Evolutionary conservation across 2,888 invertebrate genomes (phyloP).

Genomic region (Apomyelois bistriatella): DNA sequence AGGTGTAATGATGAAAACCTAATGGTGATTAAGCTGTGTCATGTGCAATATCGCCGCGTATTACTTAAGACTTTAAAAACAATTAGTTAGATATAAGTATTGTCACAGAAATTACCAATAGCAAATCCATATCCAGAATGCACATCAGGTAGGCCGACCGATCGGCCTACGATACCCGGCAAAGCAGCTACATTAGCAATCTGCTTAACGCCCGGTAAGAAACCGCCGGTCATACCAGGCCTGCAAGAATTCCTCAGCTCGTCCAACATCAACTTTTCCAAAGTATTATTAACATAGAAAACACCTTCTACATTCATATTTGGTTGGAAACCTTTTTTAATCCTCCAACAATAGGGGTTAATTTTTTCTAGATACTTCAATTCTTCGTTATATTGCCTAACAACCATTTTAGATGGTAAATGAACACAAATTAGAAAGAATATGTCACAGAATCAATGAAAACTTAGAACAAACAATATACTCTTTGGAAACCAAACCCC

Average conservation of each 20-base stretch:
- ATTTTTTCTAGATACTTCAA: conserved; percentile 95
- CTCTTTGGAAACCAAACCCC: too few relatives aligned
- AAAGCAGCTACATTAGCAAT: conserved; percentile 99
- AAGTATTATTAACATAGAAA: conserved; percentile 95
- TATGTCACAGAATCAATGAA: too few relatives aligned
- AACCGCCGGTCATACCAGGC: conserved; percentile 95
- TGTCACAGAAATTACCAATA: conserved; percentile 83
- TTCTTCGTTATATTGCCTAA: conserved; percentile 95
- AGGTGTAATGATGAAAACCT: too few relatives aligned
- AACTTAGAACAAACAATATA: too few relatives aligned
- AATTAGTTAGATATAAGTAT: not conserved
- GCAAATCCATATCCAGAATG: conserved; percentile 99
- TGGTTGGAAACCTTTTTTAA: conserved; percentile 99
- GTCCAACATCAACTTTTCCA: conserved; percentile 98
- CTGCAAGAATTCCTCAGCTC: conserved; percentile 95
- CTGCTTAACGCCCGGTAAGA: conserved; percentile 98
- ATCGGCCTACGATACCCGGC: conserved; percentile 96
- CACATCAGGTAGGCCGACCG: conserved; percentile 97
- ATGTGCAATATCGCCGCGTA: too few relatives aligned
- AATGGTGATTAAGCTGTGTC: too few relatives aligned
- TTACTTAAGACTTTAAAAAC: not conserved
- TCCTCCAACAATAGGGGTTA: conserved; percentile 91
- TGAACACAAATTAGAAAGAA: not conserved
- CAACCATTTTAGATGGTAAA: conserved; percentile 83
- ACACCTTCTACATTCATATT: conserved; percentile 99